Base-by-base conservation (phyloP, 2,888 invertebrate species). In the Colletes collaris region DNA sequence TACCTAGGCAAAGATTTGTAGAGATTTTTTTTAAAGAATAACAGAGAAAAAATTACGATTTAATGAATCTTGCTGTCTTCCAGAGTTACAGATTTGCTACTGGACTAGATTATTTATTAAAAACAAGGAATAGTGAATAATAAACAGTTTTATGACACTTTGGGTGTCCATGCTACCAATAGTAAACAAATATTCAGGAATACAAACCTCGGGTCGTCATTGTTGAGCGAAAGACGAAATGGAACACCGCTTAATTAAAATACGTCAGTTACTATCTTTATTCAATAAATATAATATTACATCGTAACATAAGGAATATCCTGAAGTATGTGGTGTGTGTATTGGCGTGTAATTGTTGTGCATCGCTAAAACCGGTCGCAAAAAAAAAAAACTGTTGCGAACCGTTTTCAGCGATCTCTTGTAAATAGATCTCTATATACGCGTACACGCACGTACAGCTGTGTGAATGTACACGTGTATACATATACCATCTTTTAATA, bases 251-350 rank as follows among this genome's bases (percentile, higher is more conserved):
- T 74, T 72, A 72, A 85, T 88, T 83, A 86, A 89, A 88, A 87
- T 85, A 89, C 79, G 83, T 84, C 87, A 84, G 83, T 84, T 85
- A 84, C 85, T 88, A 87, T 87, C 77, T 88, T 89, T 89, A 89
- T 89, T 89, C 86, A 91, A 91, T 91, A 91, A 91, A 91, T 91
- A 91, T 91, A 90, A 87, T 90, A 87, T 90, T 91, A 91, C 89
- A 91, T 90, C 74, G 83, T 88, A 89, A 89, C 88, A 85, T 87
- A 91, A 91, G 87, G 88, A 90, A 90, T 89, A 90, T 88, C 86
- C 82, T 70, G 78, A 46, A 46, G 44, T 46, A 59, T 49, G 66
- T 46, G 60, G 13, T 46, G 60, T 46, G 27, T 40, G 40, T 40
- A 40, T 40, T 40, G 7, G 40, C 83, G 82, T 86, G 75, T 86